Conservation (phyloP, 2,888 invertebrate genomes). For the Tridacna gigas region DNA sequence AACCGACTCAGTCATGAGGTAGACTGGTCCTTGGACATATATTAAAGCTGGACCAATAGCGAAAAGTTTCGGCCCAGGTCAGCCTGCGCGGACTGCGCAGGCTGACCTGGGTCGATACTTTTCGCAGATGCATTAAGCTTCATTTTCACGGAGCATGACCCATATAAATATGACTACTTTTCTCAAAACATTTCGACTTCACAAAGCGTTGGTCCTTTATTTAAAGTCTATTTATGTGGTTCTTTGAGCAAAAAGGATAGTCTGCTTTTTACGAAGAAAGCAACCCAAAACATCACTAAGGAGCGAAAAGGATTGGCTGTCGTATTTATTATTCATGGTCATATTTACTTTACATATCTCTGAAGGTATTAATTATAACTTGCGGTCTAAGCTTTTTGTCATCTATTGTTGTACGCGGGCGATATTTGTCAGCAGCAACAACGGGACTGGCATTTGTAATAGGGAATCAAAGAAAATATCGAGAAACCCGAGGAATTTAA, state of each 20-base stretch:
- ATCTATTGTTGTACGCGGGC: slow-evolving; percentile 47
- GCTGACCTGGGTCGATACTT: too few species aligned
- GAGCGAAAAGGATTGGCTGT: neutral
- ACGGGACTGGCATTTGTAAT: slow-evolving; percentile 60
- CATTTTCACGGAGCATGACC: too few species aligned
- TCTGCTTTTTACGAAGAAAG: too few species aligned
- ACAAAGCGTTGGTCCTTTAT: neutral
- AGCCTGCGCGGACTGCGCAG: too few species aligned
- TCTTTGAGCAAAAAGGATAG: too few species aligned
- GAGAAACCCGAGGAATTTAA: slow-evolving; percentile 54
- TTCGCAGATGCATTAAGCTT: too few species aligned
- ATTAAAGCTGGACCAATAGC: too few species aligned
- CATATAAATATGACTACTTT: neutral
- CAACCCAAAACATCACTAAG: too few species aligned
- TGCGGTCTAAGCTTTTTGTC: slow-evolving; percentile 59
- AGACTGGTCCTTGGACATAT: too few species aligned
- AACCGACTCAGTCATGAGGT: too few species aligned
- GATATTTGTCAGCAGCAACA: slow-evolving; percentile 53
- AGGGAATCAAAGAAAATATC: slow-evolving; percentile 59
- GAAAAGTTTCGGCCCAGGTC: too few species aligned
- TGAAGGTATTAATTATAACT: slow-evolving; percentile 62
- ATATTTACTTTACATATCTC: slow-evolving; percentile 45
- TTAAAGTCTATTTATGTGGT: too few species aligned
- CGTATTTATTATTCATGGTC: slow-evolving; percentile 19
- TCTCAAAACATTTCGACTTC: neutral